Percentiles rank a stretch among this genome's conserved stretches.
Evolutionary conservation across 2,888 invertebrate genomes (phyloP).

Genomic region (Oeneis ivallda): DNA sequence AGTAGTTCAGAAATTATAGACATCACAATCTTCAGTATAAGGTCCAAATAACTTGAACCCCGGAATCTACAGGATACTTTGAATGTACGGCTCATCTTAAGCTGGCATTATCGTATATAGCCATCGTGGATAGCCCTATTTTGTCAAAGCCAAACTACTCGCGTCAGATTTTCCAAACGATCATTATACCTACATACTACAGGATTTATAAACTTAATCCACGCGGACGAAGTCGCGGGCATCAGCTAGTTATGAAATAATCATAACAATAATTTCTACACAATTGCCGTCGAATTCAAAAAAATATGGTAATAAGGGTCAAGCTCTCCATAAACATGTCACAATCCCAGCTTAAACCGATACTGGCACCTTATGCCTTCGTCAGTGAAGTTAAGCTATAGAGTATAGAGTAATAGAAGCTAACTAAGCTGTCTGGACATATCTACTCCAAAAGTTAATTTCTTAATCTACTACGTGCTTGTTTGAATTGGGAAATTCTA

Average conservation of each 20-base stretch:
- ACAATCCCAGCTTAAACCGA: not conserved
- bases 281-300: conserved; percentile 35
- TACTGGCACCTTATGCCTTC: not conserved
- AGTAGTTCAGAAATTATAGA: too few relatives aligned
- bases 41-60: too few relatives aligned
- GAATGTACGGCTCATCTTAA: too few relatives aligned
- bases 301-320: conserved; percentile 32
- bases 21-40: too few relatives aligned
- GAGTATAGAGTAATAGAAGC: not conserved
- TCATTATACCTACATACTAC: too few relatives aligned
- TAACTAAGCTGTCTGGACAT: not conserved
- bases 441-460: not conserved
- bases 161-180: too few relatives aligned
- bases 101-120: too few relatives aligned
- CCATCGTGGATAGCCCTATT: too few relatives aligned
- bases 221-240: too few relatives aligned
- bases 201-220: too few relatives aligned
- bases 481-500: conserved; percentile 9
- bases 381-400: not conserved
- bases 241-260: conserved; percentile 13
- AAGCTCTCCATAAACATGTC: conserved; percentile 22
- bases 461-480: not conserved
- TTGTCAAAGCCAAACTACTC: too few relatives aligned
- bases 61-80: too few relatives aligned
- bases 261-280: conserved; percentile 32